These are phyloP conservation scores for Eurois occulta DNA, from an alignment of 2,888 invertebrate species.

Conservation along the genomic window DNA sequence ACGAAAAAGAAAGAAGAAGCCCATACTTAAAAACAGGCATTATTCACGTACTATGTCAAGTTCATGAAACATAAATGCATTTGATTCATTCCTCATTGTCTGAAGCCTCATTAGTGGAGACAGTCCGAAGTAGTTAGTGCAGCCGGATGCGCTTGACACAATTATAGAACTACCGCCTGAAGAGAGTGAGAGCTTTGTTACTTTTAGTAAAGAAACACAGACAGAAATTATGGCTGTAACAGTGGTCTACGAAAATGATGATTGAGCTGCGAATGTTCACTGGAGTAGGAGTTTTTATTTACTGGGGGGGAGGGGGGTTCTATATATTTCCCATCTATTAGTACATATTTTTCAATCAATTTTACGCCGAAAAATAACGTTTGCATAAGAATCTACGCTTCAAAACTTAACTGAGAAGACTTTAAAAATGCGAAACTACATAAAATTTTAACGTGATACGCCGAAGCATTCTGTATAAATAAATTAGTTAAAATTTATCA, in stretches of 20 bases:
- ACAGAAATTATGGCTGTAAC: background rate
- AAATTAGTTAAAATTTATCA: background rate
- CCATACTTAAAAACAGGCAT: background rate
- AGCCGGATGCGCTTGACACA: constrained; percentile 28
- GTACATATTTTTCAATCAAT: background rate
- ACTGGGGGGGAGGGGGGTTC: too few relatives aligned
- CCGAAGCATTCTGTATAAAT: background rate
- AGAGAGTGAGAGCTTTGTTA: background rate
- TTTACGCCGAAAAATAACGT: background rate
- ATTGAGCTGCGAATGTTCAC: background rate
- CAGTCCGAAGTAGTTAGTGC: constrained; percentile 27
- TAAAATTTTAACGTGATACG: background rate
- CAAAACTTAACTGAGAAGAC: background rate
- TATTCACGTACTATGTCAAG: background rate
- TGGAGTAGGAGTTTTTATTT: background rate
- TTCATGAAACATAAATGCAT: constrained; percentile 2
- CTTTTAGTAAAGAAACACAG: background rate
- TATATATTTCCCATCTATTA: too few relatives aligned
- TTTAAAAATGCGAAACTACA: background rate
- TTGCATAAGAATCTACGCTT: background rate
- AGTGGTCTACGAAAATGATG: background rate
- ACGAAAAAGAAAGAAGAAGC: too few relatives aligned
- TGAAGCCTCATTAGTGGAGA: background rate
- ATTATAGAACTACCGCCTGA: constrained; percentile 8
- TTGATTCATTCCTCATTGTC: constrained; percentile 2